Evolutionary conservation across 2,113 vertebrate species (phyloP).

Genomic region (Caranx ignobilis): DNA sequence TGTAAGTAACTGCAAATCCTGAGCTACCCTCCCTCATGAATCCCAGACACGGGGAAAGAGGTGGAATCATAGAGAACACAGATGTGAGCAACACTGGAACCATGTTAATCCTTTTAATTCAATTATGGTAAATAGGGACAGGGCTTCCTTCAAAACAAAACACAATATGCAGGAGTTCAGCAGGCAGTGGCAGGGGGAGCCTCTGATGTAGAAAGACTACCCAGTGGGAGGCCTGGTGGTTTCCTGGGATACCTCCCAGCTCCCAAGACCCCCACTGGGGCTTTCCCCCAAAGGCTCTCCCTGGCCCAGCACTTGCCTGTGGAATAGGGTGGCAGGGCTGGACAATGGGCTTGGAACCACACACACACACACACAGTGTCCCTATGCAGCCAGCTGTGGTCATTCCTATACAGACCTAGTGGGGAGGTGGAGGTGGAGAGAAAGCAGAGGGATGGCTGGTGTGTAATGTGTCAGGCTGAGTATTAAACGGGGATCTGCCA

Average conservation of each 20-base stretch:
- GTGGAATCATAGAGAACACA: slow-evolving; percentile 76
- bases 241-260: slow-evolving; percentile 79
- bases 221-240: slow-evolving; percentile 76
- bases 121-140: slow-evolving; percentile 83
- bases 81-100: slow-evolving; percentile 79
- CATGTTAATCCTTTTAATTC: slow-evolving; percentile 86
- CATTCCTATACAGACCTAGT: slow-evolving; percentile 65
- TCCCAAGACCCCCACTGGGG: slow-evolving; percentile 66
- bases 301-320: slow-evolving; percentile 45
- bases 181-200: slow-evolving; percentile 64
- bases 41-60: slow-evolving; percentile 52
- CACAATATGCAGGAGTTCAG: slow-evolving; percentile 76
- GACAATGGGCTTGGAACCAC: slow-evolving; percentile 66
- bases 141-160: slow-evolving; percentile 82
- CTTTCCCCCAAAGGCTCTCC: slow-evolving; percentile 44
- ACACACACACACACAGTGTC: slow-evolving; percentile 47
- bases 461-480: slow-evolving; percentile 67
- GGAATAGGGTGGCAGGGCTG: slow-evolving; percentile 60
- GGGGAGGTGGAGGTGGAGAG: slow-evolving; percentile 26
- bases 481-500: slow-evolving; percentile 78
- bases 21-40: slow-evolving; percentile 45
- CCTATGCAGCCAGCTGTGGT: slow-evolving; percentile 65
- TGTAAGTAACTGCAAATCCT: slow-evolving; percentile 31
- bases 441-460: slow-evolving; percentile 27
- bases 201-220: slow-evolving; percentile 74